Evolutionary conservation across 2,113 vertebrate genomes (phyloP), one percentile per base, ranked within the genome.

Genomic region (Uropsilus gracilis): DNA sequence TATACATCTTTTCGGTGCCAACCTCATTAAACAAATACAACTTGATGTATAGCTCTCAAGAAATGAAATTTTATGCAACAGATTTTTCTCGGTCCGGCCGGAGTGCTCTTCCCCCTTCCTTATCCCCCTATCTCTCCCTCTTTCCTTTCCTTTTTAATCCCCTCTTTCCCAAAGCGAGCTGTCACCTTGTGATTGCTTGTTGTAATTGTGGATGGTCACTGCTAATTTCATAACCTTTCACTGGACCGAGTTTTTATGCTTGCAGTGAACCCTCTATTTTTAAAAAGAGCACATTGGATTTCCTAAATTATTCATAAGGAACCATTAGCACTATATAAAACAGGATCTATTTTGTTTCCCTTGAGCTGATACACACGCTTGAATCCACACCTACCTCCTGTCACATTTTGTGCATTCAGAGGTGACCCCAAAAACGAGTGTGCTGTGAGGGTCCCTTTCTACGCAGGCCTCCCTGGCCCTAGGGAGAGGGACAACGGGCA

Each of bases 1-100:
- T 99, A 99, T 99, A 99, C 98, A 98, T 99, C 99, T 99, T 99
- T 99, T 98, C 98, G 96, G 98, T 99, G 98, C 98, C 98, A 98
- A 96, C 98, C 99, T 99, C 99, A 99, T 99, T 99, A 99, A 99
- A 99, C 99, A 99, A 99, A 99, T 98, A 91, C 98, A 86, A 81
- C 95, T 97, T 99, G 98, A 99, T 99, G 97, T 99, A 98, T 99
- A 96, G 98, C 98, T 98, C 98, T 98, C 98, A 98, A 99, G 98
- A 99, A 99, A 99, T 99, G 98, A 98, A 98, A 98, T 98, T 99
- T 97, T 50, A 95, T 3, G 85, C 86, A 0, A 28, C 20, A 76
- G 94, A 95, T 97, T 95, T 96, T 92, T 95, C 84, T 87, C 0
- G 61, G 92, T 50, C 77, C 4, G 16, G 30, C 12, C 28, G 0